phyloP scores from a whole-genome alignment of 1,140 invertebrate species.

The Thereuonema tuberculata region DNA sequence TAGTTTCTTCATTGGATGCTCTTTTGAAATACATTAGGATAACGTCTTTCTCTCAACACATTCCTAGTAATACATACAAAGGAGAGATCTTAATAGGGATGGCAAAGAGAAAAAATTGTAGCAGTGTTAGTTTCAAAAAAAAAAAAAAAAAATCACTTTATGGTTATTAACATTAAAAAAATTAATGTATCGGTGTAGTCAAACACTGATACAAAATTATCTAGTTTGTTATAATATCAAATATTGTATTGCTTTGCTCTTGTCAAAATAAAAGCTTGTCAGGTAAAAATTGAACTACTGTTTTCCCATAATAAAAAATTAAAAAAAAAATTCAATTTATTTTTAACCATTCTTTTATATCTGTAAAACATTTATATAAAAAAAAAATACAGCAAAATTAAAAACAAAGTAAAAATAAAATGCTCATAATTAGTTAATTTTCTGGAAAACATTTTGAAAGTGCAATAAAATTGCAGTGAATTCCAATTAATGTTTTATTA shows the following conservation, averaged over 20 bases:
- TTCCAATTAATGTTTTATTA: too few relatives aligned
- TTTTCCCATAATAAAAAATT: too few relatives aligned
- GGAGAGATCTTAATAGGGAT: not conserved
- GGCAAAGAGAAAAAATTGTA: not conserved
- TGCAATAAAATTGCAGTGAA: too few relatives aligned
- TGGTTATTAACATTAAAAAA: not conserved
- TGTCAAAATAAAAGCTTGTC: not conserved
- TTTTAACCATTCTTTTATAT: too few relatives aligned
- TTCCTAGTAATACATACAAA: not conserved
- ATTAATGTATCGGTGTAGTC: not conserved
- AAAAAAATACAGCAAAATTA: too few relatives aligned
- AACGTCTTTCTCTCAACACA: not conserved
- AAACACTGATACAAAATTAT: not conserved
- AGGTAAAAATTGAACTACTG: too few relatives aligned
- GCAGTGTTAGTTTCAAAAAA: not conserved
- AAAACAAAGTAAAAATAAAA: too few relatives aligned
- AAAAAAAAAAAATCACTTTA: too few relatives aligned
- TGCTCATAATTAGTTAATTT: too few relatives aligned
- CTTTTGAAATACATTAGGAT: not conserved
- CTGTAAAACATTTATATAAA: too few relatives aligned
- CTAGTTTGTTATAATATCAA: not conserved
- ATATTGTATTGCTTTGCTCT: not conserved
- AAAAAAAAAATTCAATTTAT: too few relatives aligned
- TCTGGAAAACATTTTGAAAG: too few relatives aligned
- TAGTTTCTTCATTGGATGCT: not conserved